Evolutionary conservation across 2,797 vertebrate genomes (phyloP).

Genomic region (Melanogrammus aeglefinus): DNA sequence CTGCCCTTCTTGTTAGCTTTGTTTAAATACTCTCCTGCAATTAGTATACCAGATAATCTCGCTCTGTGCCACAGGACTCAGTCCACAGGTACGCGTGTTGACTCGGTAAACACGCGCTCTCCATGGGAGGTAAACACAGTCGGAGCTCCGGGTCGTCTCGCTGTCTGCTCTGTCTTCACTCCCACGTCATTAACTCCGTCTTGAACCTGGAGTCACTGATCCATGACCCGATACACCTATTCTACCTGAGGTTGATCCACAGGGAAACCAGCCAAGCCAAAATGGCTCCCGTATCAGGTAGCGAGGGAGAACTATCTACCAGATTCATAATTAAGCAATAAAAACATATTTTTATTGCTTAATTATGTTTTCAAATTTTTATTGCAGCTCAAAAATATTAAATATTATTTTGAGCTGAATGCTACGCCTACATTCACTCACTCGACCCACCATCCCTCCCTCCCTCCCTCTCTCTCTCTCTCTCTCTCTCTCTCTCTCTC

Average conservation of each 20-base stretch:
- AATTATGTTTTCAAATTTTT: too few relatives aligned
- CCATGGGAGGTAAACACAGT: constrained; percentile 47
- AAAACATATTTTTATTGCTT: too few relatives aligned
- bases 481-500: too few relatives aligned
- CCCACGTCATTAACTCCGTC: constrained; percentile 19
- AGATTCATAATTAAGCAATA: neutral
- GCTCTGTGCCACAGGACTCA: constrained; percentile 29
- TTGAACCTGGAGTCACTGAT: constrained; percentile 27
- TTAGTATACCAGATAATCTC: constrained; percentile 38
- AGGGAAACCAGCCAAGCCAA: neutral
- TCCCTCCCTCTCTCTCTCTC: neutral
- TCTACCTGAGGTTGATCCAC: neutral
- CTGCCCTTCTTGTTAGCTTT: neutral
- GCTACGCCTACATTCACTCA: neutral
- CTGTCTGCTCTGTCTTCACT: constrained; percentile 15
- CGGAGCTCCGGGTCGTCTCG: constrained; percentile 53
- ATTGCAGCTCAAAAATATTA: too few relatives aligned
- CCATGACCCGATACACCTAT: neutral
- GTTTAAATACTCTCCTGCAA: constrained; percentile 24
- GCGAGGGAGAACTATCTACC: neutral
- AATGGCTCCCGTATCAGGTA: neutral
- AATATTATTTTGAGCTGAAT: neutral
- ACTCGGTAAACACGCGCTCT: constrained; percentile 54
- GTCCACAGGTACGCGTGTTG: constrained; percentile 40
- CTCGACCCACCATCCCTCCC: too few relatives aligned